Percentiles rank a stretch among this genome's conserved stretches.
Evolutionary conservation across 2,113 vertebrate genomes (phyloP).

Genomic region (Lasiurus borealis): DNA sequence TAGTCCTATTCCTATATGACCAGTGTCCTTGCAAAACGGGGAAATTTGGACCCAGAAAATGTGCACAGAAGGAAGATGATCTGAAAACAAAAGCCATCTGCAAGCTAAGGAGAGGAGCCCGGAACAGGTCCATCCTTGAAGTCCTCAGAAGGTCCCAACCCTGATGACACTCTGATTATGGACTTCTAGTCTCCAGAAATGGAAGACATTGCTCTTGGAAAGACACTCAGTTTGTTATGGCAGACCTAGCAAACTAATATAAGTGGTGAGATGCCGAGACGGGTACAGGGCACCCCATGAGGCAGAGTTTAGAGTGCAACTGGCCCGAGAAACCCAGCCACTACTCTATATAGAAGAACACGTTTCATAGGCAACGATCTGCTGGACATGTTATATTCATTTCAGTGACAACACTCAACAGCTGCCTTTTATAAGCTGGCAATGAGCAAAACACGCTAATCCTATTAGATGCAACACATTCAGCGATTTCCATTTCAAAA

Average conservation of each 20-base stretch:
- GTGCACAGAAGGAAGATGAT: no score
- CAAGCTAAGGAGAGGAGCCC: background rate
- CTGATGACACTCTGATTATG: background rate
- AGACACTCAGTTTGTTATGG: background rate
- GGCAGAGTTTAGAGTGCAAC: background rate
- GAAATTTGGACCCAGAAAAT: background rate
- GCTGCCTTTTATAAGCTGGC: background rate
- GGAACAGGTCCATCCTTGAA: background rate
- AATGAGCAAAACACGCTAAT: background rate
- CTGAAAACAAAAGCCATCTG: background rate
- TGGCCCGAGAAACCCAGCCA: background rate
- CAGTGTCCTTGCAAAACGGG: background rate
- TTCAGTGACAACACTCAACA: background rate
- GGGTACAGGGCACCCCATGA: background rate
- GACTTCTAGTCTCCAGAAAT: background rate
- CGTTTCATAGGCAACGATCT: background rate
- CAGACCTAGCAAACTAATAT: background rate
- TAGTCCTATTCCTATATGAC: background rate
- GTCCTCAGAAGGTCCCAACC: background rate
- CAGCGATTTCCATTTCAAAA: background rate
- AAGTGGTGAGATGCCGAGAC: background rate
- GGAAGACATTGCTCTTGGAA: background rate
- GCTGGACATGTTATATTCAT: background rate
- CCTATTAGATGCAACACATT: background rate
- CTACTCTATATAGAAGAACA: no score